Percentiles rank a stretch among this genome's conserved stretches.
These are phyloP conservation scores for Intellagama lesueurii DNA, from an alignment of 2,797 vertebrate species.

Conservation along the genomic window DNA sequence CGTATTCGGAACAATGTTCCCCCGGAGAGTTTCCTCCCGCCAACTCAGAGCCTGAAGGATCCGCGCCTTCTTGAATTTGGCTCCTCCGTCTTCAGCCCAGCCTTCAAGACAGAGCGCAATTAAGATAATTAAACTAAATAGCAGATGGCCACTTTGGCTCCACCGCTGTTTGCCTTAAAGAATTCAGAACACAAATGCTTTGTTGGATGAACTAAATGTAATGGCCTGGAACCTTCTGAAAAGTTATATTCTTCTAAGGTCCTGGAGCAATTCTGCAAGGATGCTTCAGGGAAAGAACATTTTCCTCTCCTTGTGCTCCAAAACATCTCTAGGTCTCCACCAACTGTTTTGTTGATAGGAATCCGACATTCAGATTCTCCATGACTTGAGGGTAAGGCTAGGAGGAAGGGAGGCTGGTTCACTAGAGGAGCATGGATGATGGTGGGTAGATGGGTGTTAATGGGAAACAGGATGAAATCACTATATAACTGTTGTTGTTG, in stretches of 20 bases:
- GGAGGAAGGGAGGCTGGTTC: background rate
- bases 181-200: background rate
- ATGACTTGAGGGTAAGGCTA: background rate
- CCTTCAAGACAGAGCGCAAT: slow-evolving; percentile 49
- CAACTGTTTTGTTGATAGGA: background rate
- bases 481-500: no score
- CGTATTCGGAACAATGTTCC: background rate
- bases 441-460: background rate
- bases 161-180: slow-evolving; percentile 20
- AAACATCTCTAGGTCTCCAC: background rate
- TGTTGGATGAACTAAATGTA: slow-evolving; percentile 44
- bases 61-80: background rate
- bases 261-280: background rate
- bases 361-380: background rate
- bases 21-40: background rate
- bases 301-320: background rate
- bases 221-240: slow-evolving; percentile 29
- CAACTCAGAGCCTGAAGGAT: background rate
- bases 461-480: background rate
- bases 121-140: slow-evolving; percentile 64
- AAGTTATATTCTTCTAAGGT: background rate
- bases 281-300: background rate
- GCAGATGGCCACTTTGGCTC: slow-evolving; percentile 51
- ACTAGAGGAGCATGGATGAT: background rate
- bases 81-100: slow-evolving; percentile 39